phyloP scores from a whole-genome alignment of 1,140 invertebrate species.

The Pseudomyrmex dendroicus region DNA sequence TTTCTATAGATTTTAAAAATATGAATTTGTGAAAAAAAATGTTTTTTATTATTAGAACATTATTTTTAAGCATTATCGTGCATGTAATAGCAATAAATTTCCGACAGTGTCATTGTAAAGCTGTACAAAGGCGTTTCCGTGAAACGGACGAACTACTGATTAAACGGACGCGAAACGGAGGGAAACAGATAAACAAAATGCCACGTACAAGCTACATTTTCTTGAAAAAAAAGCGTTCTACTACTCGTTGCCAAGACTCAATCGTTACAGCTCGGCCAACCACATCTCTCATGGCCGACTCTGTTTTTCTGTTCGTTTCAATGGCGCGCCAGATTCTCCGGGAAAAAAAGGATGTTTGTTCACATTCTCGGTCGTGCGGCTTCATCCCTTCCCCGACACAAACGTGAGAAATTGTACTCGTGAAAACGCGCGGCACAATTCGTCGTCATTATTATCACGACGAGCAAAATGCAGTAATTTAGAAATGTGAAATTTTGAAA shows the following conservation, averaged over 20 bases:
- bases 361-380: constrained; percentile 18
- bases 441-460: not conserved
- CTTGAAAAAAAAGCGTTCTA: not conserved
- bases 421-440: constrained; percentile 19
- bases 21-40: no score
- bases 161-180: constrained; percentile 15
- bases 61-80: not conserved
- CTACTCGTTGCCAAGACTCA: constrained; percentile 39
- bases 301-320: constrained; percentile 45
- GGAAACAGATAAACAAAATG: constrained; percentile 30
- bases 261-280: constrained; percentile 28
- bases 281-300: not conserved
- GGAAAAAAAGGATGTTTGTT: constrained; percentile 45
- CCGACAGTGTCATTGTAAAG: not conserved
- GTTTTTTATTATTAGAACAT: not conserved
- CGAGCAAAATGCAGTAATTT: constrained; percentile 16
- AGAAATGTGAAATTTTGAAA: not conserved
- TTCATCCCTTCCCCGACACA: constrained; percentile 4
- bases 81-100: not conserved
- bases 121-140: not conserved
- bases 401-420: constrained; percentile 36
- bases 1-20: no score
- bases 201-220: constrained; percentile 23
- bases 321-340: constrained; percentile 37
- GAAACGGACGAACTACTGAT: not conserved